Conservation (phyloP, 2,113 vertebrate genomes). For the Pseudopipra pipra region DNA sequence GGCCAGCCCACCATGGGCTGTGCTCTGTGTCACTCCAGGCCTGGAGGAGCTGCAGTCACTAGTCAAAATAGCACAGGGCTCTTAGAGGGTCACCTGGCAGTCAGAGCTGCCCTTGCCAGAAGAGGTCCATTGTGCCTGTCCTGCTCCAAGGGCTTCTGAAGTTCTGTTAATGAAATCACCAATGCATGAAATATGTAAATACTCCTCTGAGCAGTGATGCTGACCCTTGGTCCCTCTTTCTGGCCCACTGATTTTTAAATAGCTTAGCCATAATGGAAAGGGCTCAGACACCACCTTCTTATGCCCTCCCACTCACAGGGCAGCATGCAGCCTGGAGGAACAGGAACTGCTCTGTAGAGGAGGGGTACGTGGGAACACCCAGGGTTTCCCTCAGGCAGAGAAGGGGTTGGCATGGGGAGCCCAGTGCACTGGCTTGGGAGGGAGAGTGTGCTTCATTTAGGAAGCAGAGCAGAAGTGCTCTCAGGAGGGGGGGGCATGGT, state of each 20-base stretch:
- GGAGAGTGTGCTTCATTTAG: not conserved
- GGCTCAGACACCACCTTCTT: not conserved
- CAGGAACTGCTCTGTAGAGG: not conserved
- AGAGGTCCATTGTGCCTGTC: not conserved
- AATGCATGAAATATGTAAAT: not conserved
- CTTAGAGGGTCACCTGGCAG: not conserved
- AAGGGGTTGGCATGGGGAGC: too few species aligned
- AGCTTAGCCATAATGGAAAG: not conserved
- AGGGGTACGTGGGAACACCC: not conserved
- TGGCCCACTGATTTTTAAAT: not conserved
- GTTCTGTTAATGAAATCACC: not conserved
- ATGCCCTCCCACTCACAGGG: not conserved
- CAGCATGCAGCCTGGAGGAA: not conserved
- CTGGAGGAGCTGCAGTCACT: not conserved
- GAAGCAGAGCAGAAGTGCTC: not conserved
- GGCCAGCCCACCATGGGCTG: not conserved
- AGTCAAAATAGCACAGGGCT: not conserved
- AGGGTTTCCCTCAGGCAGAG: not conserved
- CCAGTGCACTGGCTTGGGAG: not conserved
- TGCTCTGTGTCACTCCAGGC: too few species aligned
- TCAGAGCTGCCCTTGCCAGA: not conserved
- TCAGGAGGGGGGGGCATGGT: not conserved
- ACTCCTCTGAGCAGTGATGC: not conserved
- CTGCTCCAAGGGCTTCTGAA: not conserved
- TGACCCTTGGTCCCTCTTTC: constrained; percentile 6